phyloP scores from a whole-genome alignment of 2,113 vertebrate species.

The Ardeotis arabs region DNA sequence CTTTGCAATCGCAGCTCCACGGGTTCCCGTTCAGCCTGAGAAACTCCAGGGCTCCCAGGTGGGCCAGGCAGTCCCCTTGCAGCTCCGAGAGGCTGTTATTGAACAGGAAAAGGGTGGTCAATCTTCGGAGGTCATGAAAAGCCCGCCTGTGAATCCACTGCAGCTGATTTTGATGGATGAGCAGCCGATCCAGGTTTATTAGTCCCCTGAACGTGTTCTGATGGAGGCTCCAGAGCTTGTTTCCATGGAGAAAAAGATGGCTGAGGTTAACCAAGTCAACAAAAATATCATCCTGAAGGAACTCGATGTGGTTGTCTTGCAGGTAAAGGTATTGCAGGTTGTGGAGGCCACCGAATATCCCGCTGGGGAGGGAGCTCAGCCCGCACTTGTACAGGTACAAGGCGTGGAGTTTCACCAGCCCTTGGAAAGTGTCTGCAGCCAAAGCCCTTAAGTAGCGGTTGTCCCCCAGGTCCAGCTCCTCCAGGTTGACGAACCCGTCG shows the following conservation, averaged over 20 bases:
- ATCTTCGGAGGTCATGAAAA: conserved; percentile 91
- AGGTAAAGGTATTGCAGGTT: conserved; percentile 97
- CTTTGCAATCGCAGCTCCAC: conserved; percentile 93
- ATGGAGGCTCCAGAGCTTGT: conserved; percentile 91
- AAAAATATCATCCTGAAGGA: conserved; percentile 95
- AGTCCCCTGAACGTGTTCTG: conserved; percentile 94
- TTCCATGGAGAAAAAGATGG: conserved; percentile 96
- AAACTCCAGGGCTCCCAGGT: conserved; percentile 90
- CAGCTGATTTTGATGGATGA: conserved; percentile 95
- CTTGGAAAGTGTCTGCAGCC: conserved; percentile 91
- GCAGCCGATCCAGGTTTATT: conserved; percentile 91
- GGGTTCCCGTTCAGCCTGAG: conserved; percentile 95
- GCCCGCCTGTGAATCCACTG: conserved; percentile 91
- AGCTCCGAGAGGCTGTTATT: conserved; percentile 95
- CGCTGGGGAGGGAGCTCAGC: conserved; percentile 84
- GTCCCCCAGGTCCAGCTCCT: conserved; percentile 97
- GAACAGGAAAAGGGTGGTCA: conserved; percentile 95
- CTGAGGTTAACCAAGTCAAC: conserved; percentile 96
- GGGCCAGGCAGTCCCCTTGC: conserved; percentile 84
- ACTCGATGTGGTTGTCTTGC: conserved; percentile 95
- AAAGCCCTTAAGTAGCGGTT: conserved; percentile 89
- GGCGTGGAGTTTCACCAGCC: conserved; percentile 89
- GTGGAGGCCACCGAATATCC: conserved; percentile 89
- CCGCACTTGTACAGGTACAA: conserved; percentile 96
- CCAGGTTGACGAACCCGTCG: conserved; percentile 89